These are phyloP conservation scores for Megamerina dolium DNA, from an alignment of 2,888 invertebrate species.

Conservation along the genomic window DNA sequence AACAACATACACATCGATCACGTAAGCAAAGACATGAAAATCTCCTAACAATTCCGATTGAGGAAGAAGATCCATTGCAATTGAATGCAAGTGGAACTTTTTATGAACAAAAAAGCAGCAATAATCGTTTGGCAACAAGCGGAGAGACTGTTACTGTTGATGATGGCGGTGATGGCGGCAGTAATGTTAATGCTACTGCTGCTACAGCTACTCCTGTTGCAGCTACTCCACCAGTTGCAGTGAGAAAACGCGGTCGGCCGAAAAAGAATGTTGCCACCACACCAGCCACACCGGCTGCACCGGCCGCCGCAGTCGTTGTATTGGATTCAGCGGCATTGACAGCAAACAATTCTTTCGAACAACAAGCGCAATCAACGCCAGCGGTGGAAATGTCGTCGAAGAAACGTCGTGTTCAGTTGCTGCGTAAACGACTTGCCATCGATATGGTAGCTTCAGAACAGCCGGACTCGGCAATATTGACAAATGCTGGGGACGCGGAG, in stretches of 20 bases:
- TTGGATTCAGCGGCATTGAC: neutral
- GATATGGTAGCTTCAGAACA: constrained; percentile 41
- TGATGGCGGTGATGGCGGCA: constrained; percentile 29
- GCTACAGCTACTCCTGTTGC: constrained; percentile 3
- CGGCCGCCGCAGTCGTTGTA: no score
- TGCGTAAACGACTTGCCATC: constrained; percentile 43
- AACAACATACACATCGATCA: constrained; percentile 27
- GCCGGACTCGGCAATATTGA: constrained; percentile 15
- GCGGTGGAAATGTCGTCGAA: constrained; percentile 25
- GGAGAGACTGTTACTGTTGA: constrained; percentile 31
- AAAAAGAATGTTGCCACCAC: constrained; percentile 40
- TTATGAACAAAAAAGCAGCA: neutral
- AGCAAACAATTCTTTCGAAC: neutral
- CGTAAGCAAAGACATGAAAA: constrained; percentile 42
- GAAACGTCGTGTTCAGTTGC: constrained; percentile 40
- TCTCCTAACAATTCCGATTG: constrained; percentile 30
- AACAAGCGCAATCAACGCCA: neutral
- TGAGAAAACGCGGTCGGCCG: constrained; percentile 50
- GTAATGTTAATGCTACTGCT: neutral
- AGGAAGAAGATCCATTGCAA: constrained; percentile 30
- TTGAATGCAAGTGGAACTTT: constrained; percentile 15
- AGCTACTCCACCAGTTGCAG: constrained; percentile 11
- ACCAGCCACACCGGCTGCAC: neutral
- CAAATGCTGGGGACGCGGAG: constrained; percentile 1
- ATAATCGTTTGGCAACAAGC: constrained; percentile 4